Evolutionary conservation across 2,888 invertebrate species (phyloP), one percentile per base, ranked within the genome.

Genomic region (Thereva nobilitata): DNA sequence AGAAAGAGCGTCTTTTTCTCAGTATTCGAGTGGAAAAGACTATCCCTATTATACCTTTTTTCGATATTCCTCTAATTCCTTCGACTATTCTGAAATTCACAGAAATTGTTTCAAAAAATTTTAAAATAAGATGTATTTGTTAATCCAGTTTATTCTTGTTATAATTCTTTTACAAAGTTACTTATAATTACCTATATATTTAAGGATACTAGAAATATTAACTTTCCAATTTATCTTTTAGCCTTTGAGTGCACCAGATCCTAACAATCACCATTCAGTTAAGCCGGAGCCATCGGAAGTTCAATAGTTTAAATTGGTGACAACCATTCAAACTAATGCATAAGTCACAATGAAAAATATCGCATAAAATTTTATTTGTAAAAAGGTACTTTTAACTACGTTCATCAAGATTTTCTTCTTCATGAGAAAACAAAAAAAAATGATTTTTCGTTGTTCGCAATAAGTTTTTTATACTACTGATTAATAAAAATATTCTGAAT

Each of bases 251-350:
- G 89, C 90, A 79, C 87, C 90, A 80, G 91, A 91, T 83, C 89
- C 90, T 83, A 89, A 89, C 80, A 91, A 90, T 83, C 92, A 91
- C 83, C 89, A 89, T 84, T 77, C 89, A 78, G 81, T 84, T 82
- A 90, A 91, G 83, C 87, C 89, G 81, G 91, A 91, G 84, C 88
- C 89, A 80, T 90, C 91, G 77, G 91, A 92, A 86, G 90, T 90
- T 82, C 90, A 91, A 87, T 91, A 86, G 80, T 75, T 76, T 74
- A 74, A 76, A 75, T 73, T 56, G 49, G 38, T 40, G 41, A 56
- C 65, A 49, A 41, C 44, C 55, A 55, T 56, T 65, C 52, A 44
- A 53, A 53, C 64, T 61, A 61, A 61, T 50, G 50, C 61, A 61
- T 61, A 61, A 61, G 61, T 61, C 61, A 61, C 61, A 61, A 61